A percentile compares a stretch with the other conserved stretches of the same genome.
phyloP scores from a whole-genome alignment of 2,888 invertebrate genomes.

The Tetheella fluctuosa region DNA sequence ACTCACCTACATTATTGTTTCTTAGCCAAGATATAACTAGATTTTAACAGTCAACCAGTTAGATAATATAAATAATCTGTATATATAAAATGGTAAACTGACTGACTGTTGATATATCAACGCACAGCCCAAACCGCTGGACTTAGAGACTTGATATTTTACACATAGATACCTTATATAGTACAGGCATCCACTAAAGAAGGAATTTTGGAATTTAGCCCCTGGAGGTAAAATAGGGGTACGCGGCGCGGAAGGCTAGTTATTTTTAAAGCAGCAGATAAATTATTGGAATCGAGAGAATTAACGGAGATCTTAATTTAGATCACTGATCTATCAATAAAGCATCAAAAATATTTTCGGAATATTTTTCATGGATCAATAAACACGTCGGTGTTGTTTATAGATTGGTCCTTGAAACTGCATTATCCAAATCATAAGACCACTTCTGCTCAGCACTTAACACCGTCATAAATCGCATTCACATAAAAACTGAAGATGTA shows the following conservation, averaged over 20 bases:
- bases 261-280: too few relatives aligned
- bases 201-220: too few relatives aligned
- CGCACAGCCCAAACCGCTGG: too few relatives aligned
- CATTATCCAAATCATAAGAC: slow-evolving; percentile 44
- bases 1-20: too few relatives aligned
- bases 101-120: too few relatives aligned
- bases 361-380: slow-evolving; percentile 10
- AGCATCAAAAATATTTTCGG: slow-evolving; percentile 1
- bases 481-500: slow-evolving; percentile 38
- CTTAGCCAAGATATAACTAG: not conserved
- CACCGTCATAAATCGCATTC: slow-evolving; percentile 47
- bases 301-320: not conserved
- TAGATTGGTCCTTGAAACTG: slow-evolving; percentile 46
- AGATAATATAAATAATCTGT: too few relatives aligned
- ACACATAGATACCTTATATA: too few relatives aligned
- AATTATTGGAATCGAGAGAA: not conserved
- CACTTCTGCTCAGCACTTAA: slow-evolving; percentile 46
- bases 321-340: not conserved
- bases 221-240: too few relatives aligned
- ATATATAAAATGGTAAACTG: too few relatives aligned
- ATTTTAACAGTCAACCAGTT: not conserved
- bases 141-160: too few relatives aligned
- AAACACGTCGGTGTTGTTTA: slow-evolving; percentile 17
- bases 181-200: too few relatives aligned
- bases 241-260: too few relatives aligned